Evolutionary conservation across 2,797 vertebrate genomes (phyloP), one percentile per base, ranked within the genome.

Genomic region (Moxostoma hubbsi): DNA sequence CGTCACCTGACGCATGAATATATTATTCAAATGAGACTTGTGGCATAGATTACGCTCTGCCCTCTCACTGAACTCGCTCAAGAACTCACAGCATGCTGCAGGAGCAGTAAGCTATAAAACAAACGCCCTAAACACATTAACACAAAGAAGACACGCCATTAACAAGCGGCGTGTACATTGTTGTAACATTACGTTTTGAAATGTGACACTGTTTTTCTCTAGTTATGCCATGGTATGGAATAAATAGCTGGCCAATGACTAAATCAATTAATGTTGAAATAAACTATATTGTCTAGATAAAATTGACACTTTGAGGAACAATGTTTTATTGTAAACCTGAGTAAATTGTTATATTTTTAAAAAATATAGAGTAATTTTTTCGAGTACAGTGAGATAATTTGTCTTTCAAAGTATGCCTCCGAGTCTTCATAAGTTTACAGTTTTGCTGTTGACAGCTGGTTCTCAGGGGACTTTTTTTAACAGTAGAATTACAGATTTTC

Each of bases 1-100:
- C 96, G 93, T 93, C 92, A 93, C 69, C 83, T 92, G 93, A 95
- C 94, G 94, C 91, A 69, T 1, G 85, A 87, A 92, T 90, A 66
- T 0, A 85, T 92, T 94, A 94, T 86, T 51, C 84, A 91, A 92
- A 94, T 89, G 0, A 86, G 70, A 0, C 1, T 12, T 13, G 47
- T 76, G 83, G 81, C 43, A 46, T 47, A 54, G 45, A 57, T 54
- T 82, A 9, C 1, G 70, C 0, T 67, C 43, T 93, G 91, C 86
- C 91, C 90, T 82, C 86, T 81, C 84, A 77, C 89, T 94, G 93
- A 94, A 92, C 93, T 85, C 68, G 73, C 24, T 46, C n/a, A 80
- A 72, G 88, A 86, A 83, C 89, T 88, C 80, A 57, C 77, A 76
- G 58, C 81, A 54, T 63, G 80, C 5, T n/a, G 16, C 12, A 45